phyloP scores from a whole-genome alignment of 2,888 invertebrate species.

The Alcis repandata region DNA sequence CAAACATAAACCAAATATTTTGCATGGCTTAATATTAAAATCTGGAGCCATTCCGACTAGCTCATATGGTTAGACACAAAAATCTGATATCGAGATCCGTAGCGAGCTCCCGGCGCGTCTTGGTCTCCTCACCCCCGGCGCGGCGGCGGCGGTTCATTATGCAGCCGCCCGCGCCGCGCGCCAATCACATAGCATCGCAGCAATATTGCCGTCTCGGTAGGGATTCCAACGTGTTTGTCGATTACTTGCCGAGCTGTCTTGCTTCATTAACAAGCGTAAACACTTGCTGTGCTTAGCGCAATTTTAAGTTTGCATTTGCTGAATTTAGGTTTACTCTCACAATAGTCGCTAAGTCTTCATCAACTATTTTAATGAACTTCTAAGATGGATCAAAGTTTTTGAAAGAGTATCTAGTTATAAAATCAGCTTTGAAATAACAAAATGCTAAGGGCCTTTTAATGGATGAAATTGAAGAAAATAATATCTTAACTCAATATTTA shows the following conservation, averaged over 20 bases:
- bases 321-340: background rate
- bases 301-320: slow-evolving; percentile 19
- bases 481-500: too few relatives aligned
- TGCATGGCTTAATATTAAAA: background rate
- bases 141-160: slow-evolving; percentile 73
- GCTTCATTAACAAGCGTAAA: slow-evolving; percentile 40
- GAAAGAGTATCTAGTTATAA: background rate
- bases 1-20: background rate
- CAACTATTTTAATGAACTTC: background rate
- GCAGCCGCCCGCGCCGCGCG: slow-evolving; percentile 81
- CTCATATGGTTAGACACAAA: background rate
- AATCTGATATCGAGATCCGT: background rate
- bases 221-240: slow-evolving; percentile 76
- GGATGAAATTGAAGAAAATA: too few relatives aligned
- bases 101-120: slow-evolving; percentile 40
- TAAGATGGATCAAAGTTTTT: background rate
- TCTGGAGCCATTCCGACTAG: background rate
- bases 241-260: slow-evolving; percentile 48
- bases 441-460: too few relatives aligned
- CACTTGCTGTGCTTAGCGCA: slow-evolving; percentile 12
- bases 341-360: background rate
- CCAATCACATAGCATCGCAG: slow-evolving; percentile 81
- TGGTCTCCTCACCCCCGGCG: slow-evolving; percentile 54
- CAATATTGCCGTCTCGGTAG: slow-evolving; percentile 81
- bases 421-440: background rate